Base-by-base conservation (phyloP, 2,797 vertebrate species). In the Furcifer pardalis region DNA sequence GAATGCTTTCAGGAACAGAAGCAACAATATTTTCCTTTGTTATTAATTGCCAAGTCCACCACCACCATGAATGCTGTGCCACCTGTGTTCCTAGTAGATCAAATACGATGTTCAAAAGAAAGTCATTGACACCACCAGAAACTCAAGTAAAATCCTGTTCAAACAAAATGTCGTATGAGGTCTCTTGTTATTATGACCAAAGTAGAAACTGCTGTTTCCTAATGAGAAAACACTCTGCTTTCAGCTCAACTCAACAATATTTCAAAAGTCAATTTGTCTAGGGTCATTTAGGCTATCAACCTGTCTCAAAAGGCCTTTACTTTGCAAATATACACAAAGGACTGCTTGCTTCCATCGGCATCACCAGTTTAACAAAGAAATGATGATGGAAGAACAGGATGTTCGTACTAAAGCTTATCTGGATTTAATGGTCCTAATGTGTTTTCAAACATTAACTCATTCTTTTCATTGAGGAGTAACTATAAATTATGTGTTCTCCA, bases 301-400 rank as follows among this genome's bases (percentile, higher is more conserved):
- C 59, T 79, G 60, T 84, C 69, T 72, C 17, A 40, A 63, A 52
- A 73, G 25, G 27, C 60, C 77, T 84, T 59, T 52, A 49, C 40
- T 15, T 62, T 84, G 83, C 56, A 80, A 85, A 85, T 85, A 79
- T 74, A 66, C 13, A 65, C 35, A 79, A 73, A 84, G 60, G 76
- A 35, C 52, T 46, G 52, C 59, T 73, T 85, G 25, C 69, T 79
- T 80, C 65, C 83, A 79, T 85, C 59, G 40, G 44, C 82, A 76
- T 56, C 62, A 69, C 52, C 83, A n/a, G 72, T 49, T 49, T 62
- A 62, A 80, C 77, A 74, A 80, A 59, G 42, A 44, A 74, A 66
- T 75, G 56, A 74, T 25, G 40, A 32, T 56, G 68, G 46, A 56
- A 78, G 66, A 78, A 78, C 75, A 78, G 37, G 83, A 80, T 80